phyloP scores from a whole-genome alignment of 1,140 invertebrate genomes.

The Heterodera carotae region DNA sequence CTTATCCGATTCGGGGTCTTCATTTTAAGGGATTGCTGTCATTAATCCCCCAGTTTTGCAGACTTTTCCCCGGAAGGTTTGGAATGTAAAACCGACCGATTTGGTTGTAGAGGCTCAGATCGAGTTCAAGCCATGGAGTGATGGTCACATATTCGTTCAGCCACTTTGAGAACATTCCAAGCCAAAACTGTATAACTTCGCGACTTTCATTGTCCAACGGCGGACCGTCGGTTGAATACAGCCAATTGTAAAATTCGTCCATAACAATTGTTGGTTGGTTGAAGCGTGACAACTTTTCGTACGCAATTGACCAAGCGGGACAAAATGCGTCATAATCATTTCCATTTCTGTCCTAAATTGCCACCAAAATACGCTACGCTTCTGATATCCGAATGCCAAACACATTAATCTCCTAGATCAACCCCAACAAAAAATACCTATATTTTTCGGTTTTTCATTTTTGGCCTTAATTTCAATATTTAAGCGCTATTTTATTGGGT shows the following conservation, averaged over 20 bases:
- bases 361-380: no score
- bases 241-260: neutral
- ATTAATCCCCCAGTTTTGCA: no score
- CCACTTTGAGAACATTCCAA: neutral
- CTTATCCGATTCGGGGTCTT: no score
- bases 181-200: neutral
- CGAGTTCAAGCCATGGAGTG: neutral
- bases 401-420: no score
- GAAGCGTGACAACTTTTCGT: neutral
- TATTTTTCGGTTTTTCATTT: no score
- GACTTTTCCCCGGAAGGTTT: no score
- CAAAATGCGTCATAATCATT: neutral
- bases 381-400: no score
- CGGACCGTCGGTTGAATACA: neutral
- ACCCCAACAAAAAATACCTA: no score
- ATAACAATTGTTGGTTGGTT: neutral
- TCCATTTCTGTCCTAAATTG: neutral
- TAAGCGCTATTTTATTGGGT: no score
- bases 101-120: neutral
- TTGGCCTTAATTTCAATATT: no score
- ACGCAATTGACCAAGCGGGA: neutral
- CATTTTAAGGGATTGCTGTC: no score
- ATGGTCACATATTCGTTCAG: neutral
- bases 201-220: neutral
- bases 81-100: neutral